These are phyloP conservation scores for Malurus cyaneus DNA, from an alignment of 2,113 vertebrate species.

Conservation along the genomic window DNA sequence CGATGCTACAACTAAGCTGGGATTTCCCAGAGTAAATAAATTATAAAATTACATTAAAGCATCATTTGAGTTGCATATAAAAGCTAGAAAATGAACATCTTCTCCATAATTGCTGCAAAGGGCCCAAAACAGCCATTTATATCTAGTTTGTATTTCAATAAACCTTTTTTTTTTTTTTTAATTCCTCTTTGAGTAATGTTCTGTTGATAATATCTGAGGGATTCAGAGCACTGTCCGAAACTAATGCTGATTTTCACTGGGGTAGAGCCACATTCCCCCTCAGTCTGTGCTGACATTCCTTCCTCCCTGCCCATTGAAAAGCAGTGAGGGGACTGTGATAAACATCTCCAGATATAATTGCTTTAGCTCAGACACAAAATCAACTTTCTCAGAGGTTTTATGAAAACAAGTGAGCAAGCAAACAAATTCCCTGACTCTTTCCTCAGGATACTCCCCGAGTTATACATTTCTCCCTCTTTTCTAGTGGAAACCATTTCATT, in stretches of 20 bases:
- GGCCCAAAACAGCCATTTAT: constrained; percentile 53
- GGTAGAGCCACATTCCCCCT: neutral
- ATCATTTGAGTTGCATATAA: constrained; percentile 68
- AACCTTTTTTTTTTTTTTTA: constrained; percentile 74
- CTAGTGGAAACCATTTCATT: neutral
- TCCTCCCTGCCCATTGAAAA: neutral
- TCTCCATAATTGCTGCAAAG: constrained; percentile 62
- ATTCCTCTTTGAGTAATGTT: constrained; percentile 69
- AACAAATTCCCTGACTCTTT: neutral
- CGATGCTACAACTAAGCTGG: constrained; percentile 21
- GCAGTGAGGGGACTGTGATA: neutral
- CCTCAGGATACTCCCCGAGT: neutral
- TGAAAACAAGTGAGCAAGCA: neutral
- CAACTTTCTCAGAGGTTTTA: neutral
- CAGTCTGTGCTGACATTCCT: neutral
- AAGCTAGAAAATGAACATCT: constrained; percentile 63
- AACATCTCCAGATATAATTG: neutral
- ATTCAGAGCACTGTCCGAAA: neutral
- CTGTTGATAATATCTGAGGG: constrained; percentile 23
- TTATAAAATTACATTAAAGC: constrained; percentile 67
- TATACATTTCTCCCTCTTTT: neutral
- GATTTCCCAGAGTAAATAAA: constrained; percentile 69
- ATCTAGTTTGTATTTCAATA: constrained; percentile 75
- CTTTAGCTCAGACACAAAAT: neutral
- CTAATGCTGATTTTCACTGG: neutral